Conservation (phyloP, 2,888 invertebrate genomes). For the Sipha maydis region DNA sequence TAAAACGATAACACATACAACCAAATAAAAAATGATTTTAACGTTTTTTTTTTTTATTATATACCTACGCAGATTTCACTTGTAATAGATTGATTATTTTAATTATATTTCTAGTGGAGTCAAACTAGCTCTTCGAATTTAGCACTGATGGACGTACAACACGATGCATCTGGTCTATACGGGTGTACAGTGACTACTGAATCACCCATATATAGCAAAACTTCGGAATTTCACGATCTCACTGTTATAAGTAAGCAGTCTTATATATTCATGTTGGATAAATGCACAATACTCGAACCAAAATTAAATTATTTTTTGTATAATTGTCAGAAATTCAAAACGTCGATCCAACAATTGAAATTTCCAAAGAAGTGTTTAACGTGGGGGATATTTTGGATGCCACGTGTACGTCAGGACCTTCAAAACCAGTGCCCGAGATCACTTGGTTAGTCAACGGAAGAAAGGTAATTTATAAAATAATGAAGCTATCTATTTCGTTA, state of each 20-base stretch:
- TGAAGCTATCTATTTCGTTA: neutral
- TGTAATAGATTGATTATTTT: neutral
- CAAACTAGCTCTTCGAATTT: slow-evolving; percentile 77
- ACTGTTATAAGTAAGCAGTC: slow-evolving; percentile 80
- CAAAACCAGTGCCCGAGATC: slow-evolving; percentile 79
- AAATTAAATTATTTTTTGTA: neutral
- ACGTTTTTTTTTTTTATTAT: no score
- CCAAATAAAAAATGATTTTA: no score
- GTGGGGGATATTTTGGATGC: slow-evolving; percentile 78
- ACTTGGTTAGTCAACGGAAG: slow-evolving; percentile 82
- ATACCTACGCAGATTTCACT: no score
- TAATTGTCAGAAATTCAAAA: slow-evolving; percentile 73
- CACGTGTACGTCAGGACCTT: slow-evolving; percentile 79
- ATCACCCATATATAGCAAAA: slow-evolving; percentile 84
- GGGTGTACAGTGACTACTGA: slow-evolving; percentile 85
- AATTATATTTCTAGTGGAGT: slow-evolving; percentile 70
- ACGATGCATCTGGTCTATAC: slow-evolving; percentile 81
- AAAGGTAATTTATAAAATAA: slow-evolving; percentile 70
- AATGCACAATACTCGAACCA: neutral
- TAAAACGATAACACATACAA: no score
- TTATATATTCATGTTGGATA: neutral
- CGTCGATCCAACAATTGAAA: slow-evolving; percentile 77
- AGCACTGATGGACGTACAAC: slow-evolving; percentile 78
- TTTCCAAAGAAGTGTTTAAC: slow-evolving; percentile 75
- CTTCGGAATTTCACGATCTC: slow-evolving; percentile 80